Base-by-base conservation (phyloP, 2,113 vertebrate species). In the Calcarius ornatus region DNA sequence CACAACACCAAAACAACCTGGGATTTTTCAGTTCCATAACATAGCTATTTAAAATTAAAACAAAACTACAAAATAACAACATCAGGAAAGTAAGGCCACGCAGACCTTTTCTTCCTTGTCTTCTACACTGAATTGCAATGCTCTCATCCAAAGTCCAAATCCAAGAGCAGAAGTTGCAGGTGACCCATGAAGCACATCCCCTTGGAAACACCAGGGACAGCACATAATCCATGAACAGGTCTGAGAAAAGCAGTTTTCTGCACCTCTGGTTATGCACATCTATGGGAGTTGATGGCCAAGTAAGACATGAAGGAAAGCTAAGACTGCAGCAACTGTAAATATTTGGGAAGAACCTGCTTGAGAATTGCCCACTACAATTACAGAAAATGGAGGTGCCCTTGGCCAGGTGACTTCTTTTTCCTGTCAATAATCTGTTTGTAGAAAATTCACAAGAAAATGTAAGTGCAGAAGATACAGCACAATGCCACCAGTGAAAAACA, bases 221-320 rank as follows among this genome's bases (percentile, higher is more conserved):
- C 14, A 2, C 0, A 0, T 13, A 81, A 73, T 19, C 37, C 50
- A 37, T 2, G 4, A 64, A 40, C 3, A 1, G 24, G 48, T 22
- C 18, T 30, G 20, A 60, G 56, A 66, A 86, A 90, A 81, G 75
- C 38, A n/a, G 21, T 83, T 81, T 75, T 56, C 78, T 69, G 38
- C 48, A n/a, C 7, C 65, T 79, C 56, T 63, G 40, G 8, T 59
- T 63, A 65, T 17, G 16, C 27, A 73, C 66, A 87, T 64, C 64
- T 61, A 28, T 20, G 40, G 57, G 43, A 81, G 12, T 1, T 53
- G 72, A 69, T 15, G 16, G 69, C 25, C 33, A 79, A 85, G 20
- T 33, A 69, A 80, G 33, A 65, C 31, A 43, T 0, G 12, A 60
- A 85, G 59, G 16, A 73, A 92, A 90, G 35, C 15, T 15, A 70